These are phyloP conservation scores for Nymphalis c-album DNA, from an alignment of 2,888 invertebrate species.

Conservation along the genomic window DNA sequence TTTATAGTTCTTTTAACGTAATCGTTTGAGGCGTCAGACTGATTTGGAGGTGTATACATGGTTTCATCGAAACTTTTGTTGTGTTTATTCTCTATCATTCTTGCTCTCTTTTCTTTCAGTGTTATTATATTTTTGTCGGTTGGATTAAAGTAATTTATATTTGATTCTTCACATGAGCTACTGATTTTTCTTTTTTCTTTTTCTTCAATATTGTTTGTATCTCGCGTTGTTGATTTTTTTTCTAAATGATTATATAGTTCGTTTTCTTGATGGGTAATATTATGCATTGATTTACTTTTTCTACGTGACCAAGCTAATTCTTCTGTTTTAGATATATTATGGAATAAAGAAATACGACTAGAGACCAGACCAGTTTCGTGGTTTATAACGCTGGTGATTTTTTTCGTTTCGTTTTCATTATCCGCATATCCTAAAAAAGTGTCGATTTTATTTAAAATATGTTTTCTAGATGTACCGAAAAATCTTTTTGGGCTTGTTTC, in stretches of 20 bases:
- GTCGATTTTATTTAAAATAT: constrained; percentile 74
- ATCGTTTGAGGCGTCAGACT: constrained; percentile 40
- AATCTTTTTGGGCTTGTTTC: constrained; percentile 77
- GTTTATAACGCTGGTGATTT: constrained; percentile 49
- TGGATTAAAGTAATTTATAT: not conserved
- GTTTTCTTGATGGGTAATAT: constrained; percentile 46
- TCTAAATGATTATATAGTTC: constrained; percentile 34
- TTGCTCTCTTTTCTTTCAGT: constrained; percentile 56
- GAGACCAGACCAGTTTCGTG: constrained; percentile 73
- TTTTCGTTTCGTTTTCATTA: constrained; percentile 48
- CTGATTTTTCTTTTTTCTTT: constrained; percentile 3
- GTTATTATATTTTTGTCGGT: constrained; percentile 20
- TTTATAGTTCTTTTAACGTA: constrained; percentile 44
- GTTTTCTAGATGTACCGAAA: constrained; percentile 74
- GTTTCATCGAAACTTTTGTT: constrained; percentile 54
- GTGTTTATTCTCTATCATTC: constrained; percentile 47
- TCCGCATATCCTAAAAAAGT: constrained; percentile 67
- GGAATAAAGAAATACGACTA: constrained; percentile 74
- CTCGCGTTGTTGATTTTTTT: constrained; percentile 16
- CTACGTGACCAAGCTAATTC: constrained; percentile 53
- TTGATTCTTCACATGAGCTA: constrained; percentile 4
- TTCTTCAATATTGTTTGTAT: not conserved
- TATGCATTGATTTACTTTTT: constrained; percentile 63
- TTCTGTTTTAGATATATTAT: constrained; percentile 69
- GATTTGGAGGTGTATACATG: constrained; percentile 26